phyloP scores from a whole-genome alignment of 2,113 vertebrate species.

The Paraplagusia blochii region DNA sequence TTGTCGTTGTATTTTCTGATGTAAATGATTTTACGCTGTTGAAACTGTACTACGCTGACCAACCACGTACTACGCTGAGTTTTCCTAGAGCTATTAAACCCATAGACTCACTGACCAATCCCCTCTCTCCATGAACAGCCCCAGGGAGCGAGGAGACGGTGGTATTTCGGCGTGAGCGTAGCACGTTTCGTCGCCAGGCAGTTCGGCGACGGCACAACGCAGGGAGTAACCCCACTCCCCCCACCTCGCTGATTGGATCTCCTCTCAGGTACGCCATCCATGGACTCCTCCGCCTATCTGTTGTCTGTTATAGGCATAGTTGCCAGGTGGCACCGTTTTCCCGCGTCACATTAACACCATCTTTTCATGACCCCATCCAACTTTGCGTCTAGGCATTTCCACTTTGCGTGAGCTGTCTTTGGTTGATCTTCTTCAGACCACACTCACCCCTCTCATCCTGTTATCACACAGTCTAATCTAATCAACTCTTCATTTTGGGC shows the following conservation, averaged over 20 bases:
- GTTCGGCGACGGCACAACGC: constrained; percentile 98
- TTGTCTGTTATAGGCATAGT: constrained; percentile 49
- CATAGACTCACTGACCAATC: constrained; percentile 33
- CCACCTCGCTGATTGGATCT: constrained; percentile 96
- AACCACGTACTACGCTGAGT: constrained; percentile 8
- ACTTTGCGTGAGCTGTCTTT: constrained; percentile 40
- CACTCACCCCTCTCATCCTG: constrained; percentile 21
- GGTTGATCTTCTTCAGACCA: constrained; percentile 28
- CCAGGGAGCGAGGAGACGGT: constrained; percentile 92
- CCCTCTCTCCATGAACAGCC: constrained; percentile 87
- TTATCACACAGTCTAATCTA: constrained; percentile 20
- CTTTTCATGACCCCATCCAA: constrained; percentile 35
- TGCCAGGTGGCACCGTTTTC: constrained; percentile 21
- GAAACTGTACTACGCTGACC: too few species aligned
- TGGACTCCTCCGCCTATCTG: constrained; percentile 40
- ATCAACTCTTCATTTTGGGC: constrained; percentile 21
- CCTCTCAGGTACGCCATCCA: constrained; percentile 93
- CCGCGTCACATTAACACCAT: constrained; percentile 13
- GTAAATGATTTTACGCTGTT: too few species aligned
- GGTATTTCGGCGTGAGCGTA: constrained; percentile 94
- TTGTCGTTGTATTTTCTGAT: too few species aligned
- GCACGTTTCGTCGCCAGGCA: constrained; percentile 98
- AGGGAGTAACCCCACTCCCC: constrained; percentile 97
- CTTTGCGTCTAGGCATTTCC: constrained; percentile 16
- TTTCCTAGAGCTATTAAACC: constrained; percentile 4